A percentile compares a stretch with the other conserved stretches of the same genome.
Conservation (phyloP, 2,888 invertebrate species). For the Conus canariensis region DNA sequence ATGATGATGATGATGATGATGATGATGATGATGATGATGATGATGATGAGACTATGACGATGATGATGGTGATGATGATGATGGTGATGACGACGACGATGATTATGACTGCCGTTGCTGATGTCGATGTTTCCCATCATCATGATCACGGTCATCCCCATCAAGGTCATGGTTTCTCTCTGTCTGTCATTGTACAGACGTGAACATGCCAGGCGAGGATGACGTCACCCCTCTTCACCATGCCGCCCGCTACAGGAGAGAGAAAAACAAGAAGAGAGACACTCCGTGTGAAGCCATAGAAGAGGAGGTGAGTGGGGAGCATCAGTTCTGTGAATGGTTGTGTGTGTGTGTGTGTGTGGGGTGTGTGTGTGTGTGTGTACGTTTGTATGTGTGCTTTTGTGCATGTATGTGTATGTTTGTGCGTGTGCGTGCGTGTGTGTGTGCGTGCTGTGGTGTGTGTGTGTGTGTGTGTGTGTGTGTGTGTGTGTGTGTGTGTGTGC, state of each 20-base stretch:
- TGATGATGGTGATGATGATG: too few species aligned
- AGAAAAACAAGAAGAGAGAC: slow-evolving; percentile 49
- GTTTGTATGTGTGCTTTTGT: too few species aligned
- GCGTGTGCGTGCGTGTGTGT: too few species aligned
- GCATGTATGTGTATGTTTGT: too few species aligned
- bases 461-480: neutral
- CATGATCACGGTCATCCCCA: too few species aligned
- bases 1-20: too few species aligned
- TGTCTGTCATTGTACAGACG: slow-evolving; percentile 62
- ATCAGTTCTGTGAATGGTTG: neutral
- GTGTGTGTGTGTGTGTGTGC: slow-evolving; percentile 18
- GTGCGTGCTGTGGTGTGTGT: neutral
- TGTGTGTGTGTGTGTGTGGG: neutral
- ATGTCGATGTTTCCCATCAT: too few species aligned
- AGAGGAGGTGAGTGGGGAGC: neutral
- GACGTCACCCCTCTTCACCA: slow-evolving; percentile 79
- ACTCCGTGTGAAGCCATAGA: slow-evolving; percentile 27
- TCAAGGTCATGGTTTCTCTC: neutral
- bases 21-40: too few species aligned
- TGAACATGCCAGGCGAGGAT: slow-evolving; percentile 77
- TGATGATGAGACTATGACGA: too few species aligned
- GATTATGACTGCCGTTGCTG: too few species aligned
- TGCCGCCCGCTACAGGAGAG: slow-evolving; percentile 77
- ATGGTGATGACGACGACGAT: too few species aligned
- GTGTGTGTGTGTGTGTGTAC: too few species aligned